Base-by-base conservation (phyloP, 2,888 invertebrate species). In the Drosophila maculinotata region DNA sequence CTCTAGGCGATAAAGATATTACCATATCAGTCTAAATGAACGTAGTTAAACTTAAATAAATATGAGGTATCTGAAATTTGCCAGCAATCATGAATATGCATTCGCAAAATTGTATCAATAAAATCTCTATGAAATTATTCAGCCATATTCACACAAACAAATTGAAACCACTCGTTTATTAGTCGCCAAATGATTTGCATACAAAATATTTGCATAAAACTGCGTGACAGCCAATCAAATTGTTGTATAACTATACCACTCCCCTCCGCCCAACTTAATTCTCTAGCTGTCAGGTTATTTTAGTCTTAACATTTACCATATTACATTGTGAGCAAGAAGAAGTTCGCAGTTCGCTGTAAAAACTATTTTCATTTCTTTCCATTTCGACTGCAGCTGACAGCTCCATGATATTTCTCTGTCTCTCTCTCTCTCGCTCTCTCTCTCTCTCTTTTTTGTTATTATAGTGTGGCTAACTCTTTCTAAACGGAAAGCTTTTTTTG, bases 341-440 rank as follows among this genome's bases (percentile, higher is more conserved):
- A 12, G 15, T 51, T 25, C 15, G 12, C 17, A 12, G 17, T 10
- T 8, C 3, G 25, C 52, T 26, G 26, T 25, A 63, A 63, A 76
- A 76, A 38, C 39, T 33, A 67, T 60, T 70, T 51, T 25, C 42
- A 62, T 69, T 69, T 62, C 59, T 59, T 59, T 69, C 44, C 59
- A 51, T 63, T 54, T 49, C 42, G 39, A 69, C 57, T 76, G 64
- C 39, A 76, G 59, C 48, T 69, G 83, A 44, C 80, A 83, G 45
- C 36, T 67, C 39, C 47, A 53, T 48, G 31, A 3, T 20, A n/a
- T 33, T 3, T 23, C 31, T 23, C 2, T 20, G 0, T 5, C 9
- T 15, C 10, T 15, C 0, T 15, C 4, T 5, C 1, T 10, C 1
- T 31, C 14, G 4, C 9, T 4, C 3, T 30, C 1, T 10, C 6